Conservation (phyloP, 2,888 invertebrate genomes). For the Timema cristinae region DNA sequence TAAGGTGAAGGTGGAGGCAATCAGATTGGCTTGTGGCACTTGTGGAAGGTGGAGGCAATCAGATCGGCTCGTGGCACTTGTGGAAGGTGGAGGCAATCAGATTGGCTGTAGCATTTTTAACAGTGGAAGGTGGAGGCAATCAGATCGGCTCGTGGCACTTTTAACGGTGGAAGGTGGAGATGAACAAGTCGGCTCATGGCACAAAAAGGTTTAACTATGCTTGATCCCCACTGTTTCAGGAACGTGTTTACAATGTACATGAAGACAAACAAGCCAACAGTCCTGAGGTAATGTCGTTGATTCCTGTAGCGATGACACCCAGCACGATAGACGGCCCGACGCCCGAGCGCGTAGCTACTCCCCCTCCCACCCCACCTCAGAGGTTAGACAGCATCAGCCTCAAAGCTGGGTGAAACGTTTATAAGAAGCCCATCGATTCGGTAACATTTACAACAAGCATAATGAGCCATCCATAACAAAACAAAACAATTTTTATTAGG, state of each 20-base stretch:
- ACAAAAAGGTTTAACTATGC: too few species aligned
- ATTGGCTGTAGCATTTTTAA: too few species aligned
- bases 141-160: too few species aligned
- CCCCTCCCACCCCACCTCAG: constrained; percentile 55
- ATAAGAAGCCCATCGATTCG: not conserved
- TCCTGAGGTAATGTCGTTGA: constrained; percentile 65
- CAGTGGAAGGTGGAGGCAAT: too few species aligned
- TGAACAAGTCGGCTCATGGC: too few species aligned
- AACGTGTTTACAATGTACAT: constrained; percentile 55
- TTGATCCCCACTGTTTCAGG: constrained; percentile 41
- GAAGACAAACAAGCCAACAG: constrained; percentile 43
- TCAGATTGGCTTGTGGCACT: too few species aligned
- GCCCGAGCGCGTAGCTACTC: constrained; percentile 50
- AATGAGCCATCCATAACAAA: constrained; percentile 13
- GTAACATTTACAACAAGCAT: not conserved
- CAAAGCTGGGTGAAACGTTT: constrained; percentile 30
- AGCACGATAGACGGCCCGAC: constrained; percentile 51
- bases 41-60: too few species aligned
- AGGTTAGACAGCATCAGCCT: constrained; percentile 51
- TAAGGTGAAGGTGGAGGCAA: too few species aligned
- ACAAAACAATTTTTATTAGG: constrained; percentile 10
- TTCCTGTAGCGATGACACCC: constrained; percentile 57
- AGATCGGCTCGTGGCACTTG: too few species aligned
- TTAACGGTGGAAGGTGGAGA: too few species aligned
- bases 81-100: too few species aligned